Evolutionary conservation across 2,797 vertebrate species (phyloP).

Genomic region (Vipera ursinii): DNA sequence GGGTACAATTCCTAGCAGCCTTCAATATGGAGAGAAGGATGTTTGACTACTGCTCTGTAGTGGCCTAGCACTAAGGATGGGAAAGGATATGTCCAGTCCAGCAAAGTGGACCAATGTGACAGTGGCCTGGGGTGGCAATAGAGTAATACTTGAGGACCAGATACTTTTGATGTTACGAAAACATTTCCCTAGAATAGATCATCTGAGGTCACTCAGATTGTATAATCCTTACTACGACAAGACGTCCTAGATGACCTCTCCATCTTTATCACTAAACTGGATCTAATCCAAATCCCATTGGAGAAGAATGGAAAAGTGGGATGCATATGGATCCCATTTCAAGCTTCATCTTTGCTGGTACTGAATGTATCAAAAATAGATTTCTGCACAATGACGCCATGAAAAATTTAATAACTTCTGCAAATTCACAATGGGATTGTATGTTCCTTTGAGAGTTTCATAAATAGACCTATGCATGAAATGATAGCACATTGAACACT

Average conservation of each 20-base stretch:
- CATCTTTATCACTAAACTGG: slow-evolving; percentile 26
- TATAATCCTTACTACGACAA: slow-evolving; percentile 6
- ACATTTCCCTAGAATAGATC: not conserved
- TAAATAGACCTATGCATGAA: not conserved
- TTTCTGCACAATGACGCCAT: slow-evolving; percentile 62
- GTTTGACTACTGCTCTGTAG: not conserved
- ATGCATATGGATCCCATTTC: not conserved
- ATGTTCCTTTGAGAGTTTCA: slow-evolving; percentile 41
- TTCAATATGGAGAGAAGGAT: no score
- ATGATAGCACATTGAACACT: not conserved
- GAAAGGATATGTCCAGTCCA: not conserved
- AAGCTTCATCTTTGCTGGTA: slow-evolving; percentile 48
- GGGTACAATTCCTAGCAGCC: not conserved
- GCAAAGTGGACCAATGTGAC: not conserved
- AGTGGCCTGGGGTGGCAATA: not conserved
- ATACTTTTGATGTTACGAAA: not conserved
- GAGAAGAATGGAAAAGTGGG: slow-evolving; percentile 29
- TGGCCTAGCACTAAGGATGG: not conserved
- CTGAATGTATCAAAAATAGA: slow-evolving; percentile 58
- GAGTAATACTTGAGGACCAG: not conserved
- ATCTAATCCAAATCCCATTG: not conserved
- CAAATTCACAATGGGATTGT: slow-evolving; percentile 30
- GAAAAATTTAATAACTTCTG: slow-evolving; percentile 50
- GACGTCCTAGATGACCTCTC: slow-evolving; percentile 19
- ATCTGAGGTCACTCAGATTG: not conserved